Base-by-base conservation (phyloP, 2,113 vertebrate genomes). In the Scatophagus argus region DNA sequence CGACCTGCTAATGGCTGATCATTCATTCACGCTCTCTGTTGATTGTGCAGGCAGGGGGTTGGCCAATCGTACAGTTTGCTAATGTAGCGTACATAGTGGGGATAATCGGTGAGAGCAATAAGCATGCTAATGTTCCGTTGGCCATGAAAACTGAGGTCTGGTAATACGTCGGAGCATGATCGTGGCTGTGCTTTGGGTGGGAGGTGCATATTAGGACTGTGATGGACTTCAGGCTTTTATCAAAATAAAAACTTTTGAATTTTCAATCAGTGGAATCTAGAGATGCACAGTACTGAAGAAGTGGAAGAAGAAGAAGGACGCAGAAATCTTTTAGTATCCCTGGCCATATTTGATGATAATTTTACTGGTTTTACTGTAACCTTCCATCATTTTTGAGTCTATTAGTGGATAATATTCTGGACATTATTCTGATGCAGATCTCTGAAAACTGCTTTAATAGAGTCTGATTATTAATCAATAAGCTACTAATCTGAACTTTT, bases 1-100 rank as follows among this genome's bases (percentile, higher is more conserved):
- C 90, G 90, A 90, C 92, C 92, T 92, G 92, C 91, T 94, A 94
- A 94, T 94, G 92, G 89, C 88, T 94, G 92, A 94, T 94, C 90
- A 92, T 93, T 93, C 89, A 89, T 92, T 93, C 93, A 92, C 88
- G 88, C 91, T 92, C 84, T 82, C 88, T 91, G 93, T 93, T 93
- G 93, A 93, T 93, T 93, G 91, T 82, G 86, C 91, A 93, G 90
- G 90, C 90, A 87, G 90, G 91, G 89, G 91, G 92, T 92, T 89
- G 88, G 91, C 88, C 91, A 91, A 87, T 92, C 83, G 87, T 89
- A 89, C 90, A 90, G 87, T 92, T 90, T 52, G 65, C 89, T 93
- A 93, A 93, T 93, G 91, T 91, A 90, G 83, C 91, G 85, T 91
- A 87, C 88, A 84, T 82, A 88, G 90, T 89, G 89, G 83, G 89